Base-by-base conservation (phyloP, 1,140 invertebrate genomes). In the Caenorhabditis inopinata region DNA sequence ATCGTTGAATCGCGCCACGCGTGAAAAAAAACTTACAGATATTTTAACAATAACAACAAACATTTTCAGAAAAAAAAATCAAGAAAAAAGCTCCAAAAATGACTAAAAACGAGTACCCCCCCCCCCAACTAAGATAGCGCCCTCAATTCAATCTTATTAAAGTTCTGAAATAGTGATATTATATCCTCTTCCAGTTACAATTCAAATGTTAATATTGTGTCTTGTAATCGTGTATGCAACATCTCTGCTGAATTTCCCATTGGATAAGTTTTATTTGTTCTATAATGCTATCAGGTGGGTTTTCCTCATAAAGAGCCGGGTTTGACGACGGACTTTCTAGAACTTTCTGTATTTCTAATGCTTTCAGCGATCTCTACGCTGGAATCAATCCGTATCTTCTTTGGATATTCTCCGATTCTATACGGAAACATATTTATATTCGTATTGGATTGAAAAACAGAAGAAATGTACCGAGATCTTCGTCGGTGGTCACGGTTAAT, bases 321-420 rank as follows among this genome's bases (percentile, higher is more conserved):
- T 14, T 42, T 42, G 14, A 42, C 38, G 6, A 42, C 29, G 29
- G 7, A 23, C 9, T 68, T 29, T 42, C 27, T 35, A n/a, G n/a
- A n/a, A n/a, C n/a, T 42, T 42, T 7, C 14, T 42, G 5, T 42
- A 42, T 7, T 42, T 42, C 14, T 42, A 42, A 16, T 16, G 38
- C n/a, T 76, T 78, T 25, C 45, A 78, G 76, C 27, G 76, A 78
- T 29, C 29, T 78, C 12, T 78, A 78, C 42, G 32, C 49, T 16
- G 76, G 76, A 4, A 62, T 58, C 32, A 78, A 78, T 35, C 42
- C 76, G 68, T 78, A 78, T 47, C 53, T 78, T 29, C 21, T 78
- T 21, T 47, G 49, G 38, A 49, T 45, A 0, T 78, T 78, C 35
- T 58, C 49, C 2, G 76, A 78, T 49, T 51, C 76, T n/a, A 23